Conservation (phyloP, 2,888 invertebrate species). For the Antheraea assamensis region DNA sequence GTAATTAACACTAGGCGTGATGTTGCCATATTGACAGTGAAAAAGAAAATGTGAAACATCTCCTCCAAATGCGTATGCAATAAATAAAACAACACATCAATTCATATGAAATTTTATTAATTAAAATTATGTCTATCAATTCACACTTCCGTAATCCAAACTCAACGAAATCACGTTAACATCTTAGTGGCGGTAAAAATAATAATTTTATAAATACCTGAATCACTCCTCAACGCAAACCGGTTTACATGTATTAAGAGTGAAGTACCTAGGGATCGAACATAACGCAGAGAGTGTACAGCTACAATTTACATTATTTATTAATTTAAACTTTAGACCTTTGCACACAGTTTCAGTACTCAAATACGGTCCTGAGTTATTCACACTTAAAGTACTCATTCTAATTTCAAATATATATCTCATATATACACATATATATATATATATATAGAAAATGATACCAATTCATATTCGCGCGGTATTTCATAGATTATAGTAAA, state of each 20-base stretch:
- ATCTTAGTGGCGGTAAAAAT: slow-evolving; percentile 58
- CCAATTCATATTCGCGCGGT: not conserved
- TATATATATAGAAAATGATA: not conserved
- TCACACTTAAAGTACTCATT: not conserved
- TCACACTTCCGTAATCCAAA: slow-evolving; percentile 60
- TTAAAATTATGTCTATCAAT: slow-evolving; percentile 54
- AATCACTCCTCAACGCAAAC: slow-evolving; percentile 74
- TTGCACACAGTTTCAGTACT: slow-evolving; percentile 16
- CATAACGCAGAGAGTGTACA: slow-evolving; percentile 52
- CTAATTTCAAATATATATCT: not conserved
- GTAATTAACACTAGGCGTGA: no score
- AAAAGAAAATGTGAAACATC: no score
- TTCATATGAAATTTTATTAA: slow-evolving; percentile 34
- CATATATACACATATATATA: not conserved
- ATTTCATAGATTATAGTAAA: not conserved
- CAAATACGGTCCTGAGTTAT: not conserved
- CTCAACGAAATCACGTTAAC: slow-evolving; percentile 59
- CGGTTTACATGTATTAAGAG: slow-evolving; percentile 66
- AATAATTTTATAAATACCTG: slow-evolving; percentile 78
- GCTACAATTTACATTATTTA: slow-evolving; percentile 66
- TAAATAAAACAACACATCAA: slow-evolving; percentile 18
- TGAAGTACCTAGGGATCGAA: slow-evolving; percentile 65
- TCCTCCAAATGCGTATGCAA: not conserved
- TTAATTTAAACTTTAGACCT: slow-evolving; percentile 26
- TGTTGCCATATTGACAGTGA: no score